Evolutionary conservation across 2,888 invertebrate species (phyloP).

Genomic region (Axea sp.): DNA sequence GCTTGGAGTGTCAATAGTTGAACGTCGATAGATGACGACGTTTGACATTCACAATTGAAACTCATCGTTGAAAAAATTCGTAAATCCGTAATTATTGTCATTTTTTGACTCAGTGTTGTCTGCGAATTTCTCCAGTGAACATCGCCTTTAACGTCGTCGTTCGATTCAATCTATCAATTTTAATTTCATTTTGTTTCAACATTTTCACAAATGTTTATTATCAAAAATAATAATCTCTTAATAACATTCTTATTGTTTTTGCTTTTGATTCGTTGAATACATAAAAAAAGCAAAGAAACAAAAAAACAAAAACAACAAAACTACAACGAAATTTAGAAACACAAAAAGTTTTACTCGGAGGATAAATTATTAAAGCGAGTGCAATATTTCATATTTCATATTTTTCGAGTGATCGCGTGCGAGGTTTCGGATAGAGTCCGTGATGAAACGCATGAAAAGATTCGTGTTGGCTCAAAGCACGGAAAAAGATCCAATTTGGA

Average conservation of each 20-base stretch:
- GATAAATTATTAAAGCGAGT: too few species aligned
- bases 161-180: conserved; percentile 1
- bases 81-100: background rate
- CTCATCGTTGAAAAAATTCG: conserved; percentile 29
- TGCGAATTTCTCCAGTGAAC: conserved; percentile 11
- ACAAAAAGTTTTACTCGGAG: too few species aligned
- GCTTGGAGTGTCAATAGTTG: too few species aligned
- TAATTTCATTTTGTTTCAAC: background rate
- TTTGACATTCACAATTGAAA: conserved; percentile 13
- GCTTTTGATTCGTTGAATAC: too few species aligned
- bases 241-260: too few species aligned
- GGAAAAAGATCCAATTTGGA: conserved; percentile 75
- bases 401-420: conserved; percentile 29
- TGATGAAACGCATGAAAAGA: conserved; percentile 76
- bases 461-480: conserved; percentile 76
- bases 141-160: background rate
- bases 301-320: too few species aligned
- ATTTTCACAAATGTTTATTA: too few species aligned
- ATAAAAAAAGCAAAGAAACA: too few species aligned
- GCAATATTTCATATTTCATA: conserved; percentile 2
- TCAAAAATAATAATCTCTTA: too few species aligned
- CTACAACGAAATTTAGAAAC: background rate
- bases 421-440: conserved; percentile 20
- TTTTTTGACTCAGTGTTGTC: conserved; percentile 17
- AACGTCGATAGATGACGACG: too few species aligned